A percentile compares a stretch with the other conserved stretches of the same genome.
Conservation (phyloP, 2,113 vertebrate species). For the Varanus salvator region DNA sequence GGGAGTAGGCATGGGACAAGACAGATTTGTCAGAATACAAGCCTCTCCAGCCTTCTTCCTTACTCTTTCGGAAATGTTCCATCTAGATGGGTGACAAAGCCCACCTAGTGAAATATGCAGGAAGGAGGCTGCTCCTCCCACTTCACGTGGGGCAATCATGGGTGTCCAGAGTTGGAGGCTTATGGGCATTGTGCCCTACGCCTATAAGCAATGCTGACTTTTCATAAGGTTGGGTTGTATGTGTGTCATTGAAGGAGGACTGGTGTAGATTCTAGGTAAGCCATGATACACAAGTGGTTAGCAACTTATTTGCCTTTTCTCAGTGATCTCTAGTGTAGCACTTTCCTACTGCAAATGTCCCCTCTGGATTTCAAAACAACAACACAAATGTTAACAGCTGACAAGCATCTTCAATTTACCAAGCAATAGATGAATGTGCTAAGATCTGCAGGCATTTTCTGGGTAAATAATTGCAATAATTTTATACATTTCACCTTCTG, state of each 20-base stretch:
- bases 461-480: not conserved
- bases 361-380: not conserved
- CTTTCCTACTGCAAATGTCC: too few species aligned
- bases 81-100: too few species aligned
- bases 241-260: conserved; percentile 13
- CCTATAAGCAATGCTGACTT: not conserved
- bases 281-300: not conserved
- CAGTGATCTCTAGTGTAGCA: not conserved
- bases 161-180: too few species aligned
- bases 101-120: too few species aligned
- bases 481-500: not conserved
- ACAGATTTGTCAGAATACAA: too few species aligned
- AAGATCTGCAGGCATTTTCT: not conserved
- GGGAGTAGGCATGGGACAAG: too few species aligned
- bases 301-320: not conserved
- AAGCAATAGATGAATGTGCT: not conserved
- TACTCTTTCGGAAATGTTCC: too few species aligned
- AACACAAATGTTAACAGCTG: not conserved
- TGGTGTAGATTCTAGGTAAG: rapidly evolving
- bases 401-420: not conserved
- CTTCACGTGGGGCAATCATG: too few species aligned
- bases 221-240: too few species aligned
- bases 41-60: too few species aligned
- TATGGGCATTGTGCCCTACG: too few species aligned
- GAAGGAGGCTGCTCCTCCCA: too few species aligned